Conservation (phyloP, 2,888 invertebrate genomes). For the Ethmia dodecea region DNA sequence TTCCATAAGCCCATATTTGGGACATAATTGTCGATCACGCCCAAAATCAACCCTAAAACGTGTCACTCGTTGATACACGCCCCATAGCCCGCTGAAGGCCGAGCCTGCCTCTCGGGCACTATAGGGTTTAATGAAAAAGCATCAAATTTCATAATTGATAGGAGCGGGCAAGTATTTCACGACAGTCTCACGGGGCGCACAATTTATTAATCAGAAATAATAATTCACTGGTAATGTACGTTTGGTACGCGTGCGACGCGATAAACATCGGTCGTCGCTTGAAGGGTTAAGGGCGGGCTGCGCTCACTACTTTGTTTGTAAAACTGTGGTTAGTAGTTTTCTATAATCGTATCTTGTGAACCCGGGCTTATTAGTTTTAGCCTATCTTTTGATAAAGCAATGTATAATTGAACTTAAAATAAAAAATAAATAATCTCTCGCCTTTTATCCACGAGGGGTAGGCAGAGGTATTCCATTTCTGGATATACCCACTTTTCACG, state of each 20-base stretch:
- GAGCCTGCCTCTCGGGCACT: conserved; percentile 43
- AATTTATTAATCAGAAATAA: conserved; percentile 78
- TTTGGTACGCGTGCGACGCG: conserved; percentile 33
- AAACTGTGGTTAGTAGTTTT: too few species aligned
- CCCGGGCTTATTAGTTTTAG: too few species aligned
- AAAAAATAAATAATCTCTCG: too few species aligned
- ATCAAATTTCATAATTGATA: conserved; percentile 73
- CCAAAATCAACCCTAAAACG: conserved; percentile 7
- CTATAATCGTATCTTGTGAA: too few species aligned
- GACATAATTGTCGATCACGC: neutral
- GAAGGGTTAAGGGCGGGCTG: conserved; percentile 42
- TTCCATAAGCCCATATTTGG: too few species aligned
- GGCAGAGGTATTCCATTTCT: too few species aligned
- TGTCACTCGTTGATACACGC: conserved; percentile 18
- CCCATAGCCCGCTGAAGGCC: conserved; percentile 26
- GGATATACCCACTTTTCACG: too few species aligned
- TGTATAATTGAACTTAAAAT: too few species aligned
- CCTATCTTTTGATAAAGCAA: too few species aligned
- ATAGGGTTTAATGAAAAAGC: conserved; percentile 68
- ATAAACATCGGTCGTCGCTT: conserved; percentile 49
- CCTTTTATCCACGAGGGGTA: too few species aligned
- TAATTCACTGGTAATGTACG: conserved; percentile 70
- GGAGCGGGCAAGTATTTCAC: conserved; percentile 46
- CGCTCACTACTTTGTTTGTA: too few species aligned
- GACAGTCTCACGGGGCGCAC: conserved; percentile 51